Base-by-base conservation (phyloP, 2,888 invertebrate species). In the Melanostoma scalare region DNA sequence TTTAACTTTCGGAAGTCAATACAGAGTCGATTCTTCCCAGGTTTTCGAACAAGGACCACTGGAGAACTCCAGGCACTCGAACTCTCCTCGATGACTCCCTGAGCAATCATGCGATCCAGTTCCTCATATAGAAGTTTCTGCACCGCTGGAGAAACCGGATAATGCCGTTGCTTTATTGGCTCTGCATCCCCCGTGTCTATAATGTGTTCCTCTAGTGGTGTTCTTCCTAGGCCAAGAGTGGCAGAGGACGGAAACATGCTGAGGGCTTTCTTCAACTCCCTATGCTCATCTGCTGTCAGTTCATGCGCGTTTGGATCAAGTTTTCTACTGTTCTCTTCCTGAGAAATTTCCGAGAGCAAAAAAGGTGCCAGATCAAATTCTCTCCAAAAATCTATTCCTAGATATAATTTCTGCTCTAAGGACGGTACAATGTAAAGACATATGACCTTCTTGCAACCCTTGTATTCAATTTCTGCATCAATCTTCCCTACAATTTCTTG, bases 351-450 rank as follows among this genome's bases (percentile, higher is more conserved):
- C 1, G 48, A 36, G 5, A 63, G 20, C 36, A 63, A 5, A 0
- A 48, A 36, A 3, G 36, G 35, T 4, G 48, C 63, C 5, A 63
- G 20, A 2, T 50, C 48, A 48, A 63, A 63, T 4, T 33, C 8
- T n/a, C 5, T 61, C 63, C 63, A 63, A 20, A 63, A 63, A n/a
- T 61, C 33, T 6, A 61, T 61, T 6, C 46, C 44, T 4, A 38
- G 9, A 4, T 50, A 46, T 3, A 46, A 20, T 10, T 10, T 10
- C 6, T 63, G 63, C 30, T 63, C 8, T 3, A 63, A 30, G 0
- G 63, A 10, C 0, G 63, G 63, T 4, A 63, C 63, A 2, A 63
- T 4, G 4, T 48, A 50, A 5, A 63, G 8, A 1, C 10, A 5
- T 6, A 63, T 38, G 2, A 8, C 8, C 9, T 36, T 48, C 5